These are phyloP conservation scores for Eucidaris tribuloides DNA, from an alignment of 35 echinoderm and acorn worm genomes.

Conservation along the genomic window DNA sequence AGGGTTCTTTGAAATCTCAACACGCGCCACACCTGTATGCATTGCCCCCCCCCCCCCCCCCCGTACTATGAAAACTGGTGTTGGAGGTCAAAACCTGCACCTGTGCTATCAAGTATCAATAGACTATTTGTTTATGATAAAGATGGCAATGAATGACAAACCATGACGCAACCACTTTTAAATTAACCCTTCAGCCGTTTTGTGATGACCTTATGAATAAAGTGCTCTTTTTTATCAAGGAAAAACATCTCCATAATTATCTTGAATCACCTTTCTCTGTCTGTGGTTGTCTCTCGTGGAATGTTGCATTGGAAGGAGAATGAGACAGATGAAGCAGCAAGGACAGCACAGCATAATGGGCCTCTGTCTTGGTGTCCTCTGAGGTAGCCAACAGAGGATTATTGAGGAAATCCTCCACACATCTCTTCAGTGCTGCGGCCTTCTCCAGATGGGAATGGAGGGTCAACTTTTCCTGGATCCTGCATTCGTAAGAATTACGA, in stretches of 20 bases:
- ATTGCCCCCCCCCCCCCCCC: no score
- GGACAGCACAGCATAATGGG: slow-evolving; percentile 78
- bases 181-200: no score
- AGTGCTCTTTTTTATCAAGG: neutral
- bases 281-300: slow-evolving; percentile 10
- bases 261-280: slow-evolving; percentile 1
- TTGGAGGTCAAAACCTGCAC: no score
- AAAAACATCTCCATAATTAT: neutral
- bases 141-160: no score
- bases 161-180: no score
- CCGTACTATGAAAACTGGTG: no score
- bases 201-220: neutral
- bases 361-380: slow-evolving; percentile 59
- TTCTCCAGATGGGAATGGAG: slow-evolving; percentile 73
- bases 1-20: no score
- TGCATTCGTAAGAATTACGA: neutral
- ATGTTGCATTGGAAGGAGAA: slow-evolving; percentile 42
- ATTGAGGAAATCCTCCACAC: slow-evolving; percentile 38
- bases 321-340: slow-evolving; percentile 71
- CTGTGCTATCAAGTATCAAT: no score
- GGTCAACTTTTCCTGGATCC: slow-evolving; percentile 57
- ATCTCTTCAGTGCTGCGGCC: slow-evolving; percentile 31
- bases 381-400: slow-evolving; percentile 12
- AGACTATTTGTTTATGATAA: no score
- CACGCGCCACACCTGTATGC: no score